Evolutionary conservation across 2,888 invertebrate species (phyloP), one percentile per base, ranked within the genome.

Genomic region (Hypercompe scribonia): DNA sequence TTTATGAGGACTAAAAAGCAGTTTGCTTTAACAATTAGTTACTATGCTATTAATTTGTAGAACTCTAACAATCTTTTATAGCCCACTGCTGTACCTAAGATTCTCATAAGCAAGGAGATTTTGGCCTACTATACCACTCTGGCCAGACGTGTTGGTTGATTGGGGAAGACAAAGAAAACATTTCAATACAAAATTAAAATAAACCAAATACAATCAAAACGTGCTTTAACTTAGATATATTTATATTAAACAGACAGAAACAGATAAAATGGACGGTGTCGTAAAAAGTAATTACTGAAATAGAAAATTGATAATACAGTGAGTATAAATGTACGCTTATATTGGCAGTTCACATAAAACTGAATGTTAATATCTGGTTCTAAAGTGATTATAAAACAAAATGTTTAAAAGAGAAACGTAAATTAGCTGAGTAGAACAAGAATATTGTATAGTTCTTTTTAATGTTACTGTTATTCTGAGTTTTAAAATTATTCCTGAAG

Each of bases 241-340:
- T 61, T 31, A 18, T 61, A 61, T 61, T 11, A 61, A 31, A 15
- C n/a, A 28, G 28, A 31, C 18, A 61, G 31, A 61, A 28, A 15
- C 28, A 28, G 58, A 28, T 61, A 5, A 28, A 61, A 61, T 31
- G 15, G 4, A 31, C 18, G 18, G 58, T 15, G 15, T 31, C 28
- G 31, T 61, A 15, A 61, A 61, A 31, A 31, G 15, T 61, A 31
- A 61, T 61, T 18, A 31, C 18, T 61, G 18, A 15, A 31, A 7
- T 28, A 61, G 58, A 28, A 58, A 58, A 58, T 58, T 58, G 58
- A 58, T 58, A 58, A 58, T 58, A 58, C 58, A 58, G 58, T 54
- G 54, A 54, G n/a, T 54, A 11, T 58, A 13, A 61, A 18, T 31
- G 58, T 61, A 31, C 7, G 58, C 5, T 61, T 61, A 31, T 61